Evolutionary conservation across 1,140 invertebrate species (phyloP).

Genomic region (Microplitis mediator): DNA sequence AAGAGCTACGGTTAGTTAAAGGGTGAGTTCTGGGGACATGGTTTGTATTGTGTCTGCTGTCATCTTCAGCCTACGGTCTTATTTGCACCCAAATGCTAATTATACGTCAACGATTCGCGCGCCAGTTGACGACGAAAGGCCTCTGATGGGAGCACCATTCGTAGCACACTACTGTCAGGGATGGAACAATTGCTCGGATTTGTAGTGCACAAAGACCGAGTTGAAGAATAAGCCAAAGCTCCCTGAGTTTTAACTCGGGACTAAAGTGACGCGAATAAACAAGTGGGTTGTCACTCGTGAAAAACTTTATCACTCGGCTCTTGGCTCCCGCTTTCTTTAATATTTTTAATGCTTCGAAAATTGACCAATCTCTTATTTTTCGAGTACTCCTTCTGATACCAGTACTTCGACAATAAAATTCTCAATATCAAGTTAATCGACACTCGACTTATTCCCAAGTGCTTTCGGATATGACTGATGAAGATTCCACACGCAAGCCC

Average conservation of each 20-base stretch:
- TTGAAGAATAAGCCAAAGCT: neutral
- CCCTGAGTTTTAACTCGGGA: neutral
- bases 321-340: no score
- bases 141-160: neutral
- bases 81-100: constrained; percentile 52
- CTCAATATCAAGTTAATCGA: neutral
- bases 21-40: constrained; percentile 5
- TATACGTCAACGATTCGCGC: constrained; percentile 30
- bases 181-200: constrained; percentile 21
- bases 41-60: constrained; percentile 52
- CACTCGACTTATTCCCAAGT: neutral
- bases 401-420: neutral
- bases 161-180: constrained; percentile 7
- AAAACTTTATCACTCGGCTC: no score
- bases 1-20: constrained; percentile 6
- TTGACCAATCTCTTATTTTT: no score
- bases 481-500: neutral
- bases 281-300: no score
- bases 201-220: neutral
- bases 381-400: neutral
- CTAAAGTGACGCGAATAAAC: no score
- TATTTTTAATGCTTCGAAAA: no score
- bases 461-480: neutral
- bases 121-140: constrained; percentile 27
- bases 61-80: constrained; percentile 53